phyloP scores from a whole-genome alignment of 2,888 invertebrate genomes.

The Adelognathus sp. region DNA sequence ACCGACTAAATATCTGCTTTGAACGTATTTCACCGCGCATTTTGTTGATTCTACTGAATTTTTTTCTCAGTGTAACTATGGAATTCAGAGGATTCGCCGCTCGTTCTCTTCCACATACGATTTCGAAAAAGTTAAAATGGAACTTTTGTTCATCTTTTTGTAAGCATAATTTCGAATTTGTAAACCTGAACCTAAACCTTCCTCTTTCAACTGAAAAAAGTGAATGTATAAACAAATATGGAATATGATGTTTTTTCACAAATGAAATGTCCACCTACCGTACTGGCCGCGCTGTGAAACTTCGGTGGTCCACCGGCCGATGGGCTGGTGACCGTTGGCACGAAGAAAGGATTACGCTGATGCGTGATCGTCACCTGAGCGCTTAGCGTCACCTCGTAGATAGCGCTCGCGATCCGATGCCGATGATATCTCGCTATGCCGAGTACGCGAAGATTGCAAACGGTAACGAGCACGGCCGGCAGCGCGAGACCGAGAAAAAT shows the following conservation, averaged over 20 bases:
- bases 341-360: slow-evolving; percentile 90
- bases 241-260: neutral
- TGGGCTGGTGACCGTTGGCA: slow-evolving; percentile 86
- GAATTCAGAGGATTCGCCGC: no score
- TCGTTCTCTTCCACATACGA: no score
- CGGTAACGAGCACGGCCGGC: slow-evolving; percentile 86
- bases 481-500: slow-evolving; percentile 86
- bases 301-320: slow-evolving; percentile 79
- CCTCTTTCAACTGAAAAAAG: neutral
- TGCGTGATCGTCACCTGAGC: slow-evolving; percentile 93
- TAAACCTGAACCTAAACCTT: no score
- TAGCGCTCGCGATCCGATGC: slow-evolving; percentile 92
- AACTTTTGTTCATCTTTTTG: no score
- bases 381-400: slow-evolving; percentile 91
- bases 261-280: slow-evolving; percentile 66
- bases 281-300: slow-evolving; percentile 77
- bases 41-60: no score
- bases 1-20: no score
- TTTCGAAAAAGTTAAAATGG: no score
- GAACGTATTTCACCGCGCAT: no score
- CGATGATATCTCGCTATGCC: slow-evolving; percentile 87
- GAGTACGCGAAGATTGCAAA: slow-evolving; percentile 87
- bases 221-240: neutral
- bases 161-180: no score
- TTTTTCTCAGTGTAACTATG: no score